phyloP scores from a whole-genome alignment of 2,113 vertebrate species.

The Boleophthalmus pectinirostris region DNA sequence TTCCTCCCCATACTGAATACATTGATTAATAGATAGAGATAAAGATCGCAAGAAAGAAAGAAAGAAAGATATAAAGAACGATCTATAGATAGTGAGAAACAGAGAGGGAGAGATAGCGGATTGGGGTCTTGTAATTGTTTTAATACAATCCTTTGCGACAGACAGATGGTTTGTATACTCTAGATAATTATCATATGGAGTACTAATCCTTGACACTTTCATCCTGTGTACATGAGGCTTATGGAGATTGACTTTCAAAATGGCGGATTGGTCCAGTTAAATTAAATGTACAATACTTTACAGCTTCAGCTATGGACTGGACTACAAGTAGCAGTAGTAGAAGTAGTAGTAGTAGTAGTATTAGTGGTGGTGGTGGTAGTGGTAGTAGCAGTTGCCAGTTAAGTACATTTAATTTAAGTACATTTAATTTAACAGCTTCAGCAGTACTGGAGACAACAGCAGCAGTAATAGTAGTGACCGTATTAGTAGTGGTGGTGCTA shows the following conservation, averaged over 20 bases:
- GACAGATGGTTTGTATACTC: conserved; percentile 16
- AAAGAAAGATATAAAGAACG: too few species aligned
- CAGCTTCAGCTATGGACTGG: not conserved
- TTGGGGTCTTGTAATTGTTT: conserved; percentile 28
- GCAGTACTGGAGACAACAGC: too few species aligned
- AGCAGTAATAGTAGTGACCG: too few species aligned
- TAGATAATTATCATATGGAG: conserved; percentile 25
- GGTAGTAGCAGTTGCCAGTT: too few species aligned
- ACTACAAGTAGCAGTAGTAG: too few species aligned
- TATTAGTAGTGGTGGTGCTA: too few species aligned
- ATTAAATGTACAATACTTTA: not conserved
- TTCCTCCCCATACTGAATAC: not conserved
- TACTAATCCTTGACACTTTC: conserved; percentile 16
- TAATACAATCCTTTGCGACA: conserved; percentile 13
- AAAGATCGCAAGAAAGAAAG: not conserved
- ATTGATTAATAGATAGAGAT: not conserved
- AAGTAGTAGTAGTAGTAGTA: too few species aligned
- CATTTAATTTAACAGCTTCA: too few species aligned
- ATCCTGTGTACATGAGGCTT: conserved; percentile 3
- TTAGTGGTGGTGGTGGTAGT: too few species aligned
- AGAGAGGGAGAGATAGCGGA: not conserved
- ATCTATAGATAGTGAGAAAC: not conserved
- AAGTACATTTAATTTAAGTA: too few species aligned
- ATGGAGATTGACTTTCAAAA: conserved; percentile 4
- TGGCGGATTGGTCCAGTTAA: not conserved